Evolutionary conservation across 2,888 invertebrate species (phyloP).

Genomic region (Entomobrya multifasciata): DNA sequence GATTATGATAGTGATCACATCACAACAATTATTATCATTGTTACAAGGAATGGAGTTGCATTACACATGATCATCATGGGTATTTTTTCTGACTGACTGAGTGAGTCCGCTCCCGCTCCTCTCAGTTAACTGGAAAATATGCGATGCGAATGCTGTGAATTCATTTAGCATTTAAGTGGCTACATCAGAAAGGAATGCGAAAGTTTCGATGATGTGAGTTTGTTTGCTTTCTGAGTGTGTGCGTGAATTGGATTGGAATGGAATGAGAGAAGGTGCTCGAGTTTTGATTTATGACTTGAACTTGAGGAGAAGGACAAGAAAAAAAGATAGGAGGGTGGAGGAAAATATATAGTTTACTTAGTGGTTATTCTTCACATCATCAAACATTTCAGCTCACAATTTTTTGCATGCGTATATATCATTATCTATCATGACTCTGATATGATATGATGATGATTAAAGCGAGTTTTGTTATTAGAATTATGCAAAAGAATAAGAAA

Average conservation of each 20-base stretch:
- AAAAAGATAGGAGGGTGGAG: not conserved
- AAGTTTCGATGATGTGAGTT: not conserved
- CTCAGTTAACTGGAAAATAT: not conserved
- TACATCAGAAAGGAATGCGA: slow-evolving; percentile 46
- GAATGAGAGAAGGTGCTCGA: slow-evolving; percentile 54
- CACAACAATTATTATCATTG: slow-evolving; percentile 51
- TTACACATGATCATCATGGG: slow-evolving; percentile 9
- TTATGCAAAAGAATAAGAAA: not conserved
- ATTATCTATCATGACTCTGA: too few species aligned
- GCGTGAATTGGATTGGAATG: too few species aligned
- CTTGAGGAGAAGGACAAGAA: slow-evolving; percentile 64
- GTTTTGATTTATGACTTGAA: slow-evolving; percentile 74
- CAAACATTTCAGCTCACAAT: slow-evolving; percentile 27
- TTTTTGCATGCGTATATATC: slow-evolving; percentile 44
- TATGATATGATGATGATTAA: slow-evolving; percentile 15
- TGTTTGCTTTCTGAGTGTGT: slow-evolving; percentile 1
- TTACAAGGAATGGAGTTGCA: slow-evolving; percentile 18
- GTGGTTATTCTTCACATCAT: slow-evolving; percentile 23
- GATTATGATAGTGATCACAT: slow-evolving; percentile 3
- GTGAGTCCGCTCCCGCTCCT: not conserved
- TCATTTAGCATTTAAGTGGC: not conserved
- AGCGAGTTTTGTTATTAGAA: not conserved
- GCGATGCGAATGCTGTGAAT: too few species aligned
- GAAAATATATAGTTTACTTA: slow-evolving; percentile 45
- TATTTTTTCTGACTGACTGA: not conserved